These are phyloP conservation scores for Clanis bilineata DNA, from an alignment of 2,888 invertebrate genomes.

Conservation along the genomic window DNA sequence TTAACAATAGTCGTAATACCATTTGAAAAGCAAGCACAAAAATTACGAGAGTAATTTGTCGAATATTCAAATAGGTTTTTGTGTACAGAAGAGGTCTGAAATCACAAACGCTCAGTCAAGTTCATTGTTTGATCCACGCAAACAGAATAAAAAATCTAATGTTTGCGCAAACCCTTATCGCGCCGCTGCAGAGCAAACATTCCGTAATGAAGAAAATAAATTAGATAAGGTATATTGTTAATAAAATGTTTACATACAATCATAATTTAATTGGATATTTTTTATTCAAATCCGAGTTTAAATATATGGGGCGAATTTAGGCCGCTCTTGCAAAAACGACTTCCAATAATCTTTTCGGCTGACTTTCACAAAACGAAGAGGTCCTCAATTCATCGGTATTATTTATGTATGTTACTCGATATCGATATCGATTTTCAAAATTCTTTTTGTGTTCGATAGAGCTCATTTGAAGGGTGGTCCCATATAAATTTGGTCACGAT, in stretches of 20 bases:
- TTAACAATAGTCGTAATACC: background rate
- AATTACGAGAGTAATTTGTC: no score
- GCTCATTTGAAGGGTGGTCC: no score
- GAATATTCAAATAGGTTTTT: background rate
- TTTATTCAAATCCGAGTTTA: no score
- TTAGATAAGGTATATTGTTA: background rate
- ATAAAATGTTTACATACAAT: slow-evolving; percentile 11
- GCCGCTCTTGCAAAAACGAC: no score
- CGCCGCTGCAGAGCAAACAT: slow-evolving; percentile 32
- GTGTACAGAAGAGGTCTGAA: slow-evolving; percentile 5
- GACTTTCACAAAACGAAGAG: no score
- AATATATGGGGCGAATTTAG: no score
- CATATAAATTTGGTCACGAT: no score
- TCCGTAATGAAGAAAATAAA: slow-evolving; percentile 3
- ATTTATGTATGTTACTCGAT: no score
- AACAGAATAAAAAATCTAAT: slow-evolving; percentile 28
- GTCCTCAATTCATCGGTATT: no score
- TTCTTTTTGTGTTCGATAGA: no score
- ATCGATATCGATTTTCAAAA: no score
- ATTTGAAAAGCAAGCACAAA: background rate
- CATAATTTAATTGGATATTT: background rate
- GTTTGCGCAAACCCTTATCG: slow-evolving; percentile 33
- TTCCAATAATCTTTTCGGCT: no score
- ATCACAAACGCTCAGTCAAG: slow-evolving; percentile 18
- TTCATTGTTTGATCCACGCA: slow-evolving; percentile 22